Conservation (phyloP, 2,797 vertebrate species). For the Trachops cirrhosus region DNA sequence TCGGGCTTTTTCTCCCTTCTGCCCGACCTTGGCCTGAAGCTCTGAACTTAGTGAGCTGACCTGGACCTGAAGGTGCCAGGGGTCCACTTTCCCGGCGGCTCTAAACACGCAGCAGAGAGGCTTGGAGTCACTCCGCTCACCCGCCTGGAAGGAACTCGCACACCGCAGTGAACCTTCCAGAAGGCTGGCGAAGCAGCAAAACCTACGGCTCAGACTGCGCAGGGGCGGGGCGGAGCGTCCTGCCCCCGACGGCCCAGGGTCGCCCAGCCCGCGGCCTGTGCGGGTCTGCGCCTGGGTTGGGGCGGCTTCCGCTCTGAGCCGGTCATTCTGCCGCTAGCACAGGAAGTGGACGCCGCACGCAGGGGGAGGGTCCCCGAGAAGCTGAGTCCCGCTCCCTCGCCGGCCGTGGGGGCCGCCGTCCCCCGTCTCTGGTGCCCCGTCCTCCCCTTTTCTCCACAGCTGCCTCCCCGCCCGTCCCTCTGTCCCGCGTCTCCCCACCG, state of each 20-base stretch:
- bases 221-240: rapidly evolving
- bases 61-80: conserved; percentile 60
- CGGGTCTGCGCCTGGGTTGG: not conserved
- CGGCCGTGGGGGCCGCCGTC: not conserved
- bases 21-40: conserved; percentile 53
- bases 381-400: rapidly evolving
- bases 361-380: too few species aligned
- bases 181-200: not conserved
- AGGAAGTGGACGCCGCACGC: too few species aligned
- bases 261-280: not conserved
- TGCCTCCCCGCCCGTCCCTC: rapidly evolving
- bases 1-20: conserved; percentile 23
- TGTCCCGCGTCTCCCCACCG: not conserved
- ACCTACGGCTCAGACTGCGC: rapidly evolving
- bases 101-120: conserved; percentile 50
- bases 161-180: not conserved
- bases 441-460: not conserved
- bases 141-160: conserved; percentile 10
- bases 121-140: conserved; percentile 36
- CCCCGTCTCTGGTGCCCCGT: not conserved
- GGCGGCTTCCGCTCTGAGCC: not conserved
- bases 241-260: rapidly evolving
- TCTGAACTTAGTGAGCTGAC: conserved; percentile 50
- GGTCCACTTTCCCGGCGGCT: conserved; percentile 18
- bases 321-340: not conserved